Percentiles rank a stretch among this genome's conserved stretches.
phyloP scores from a whole-genome alignment of 2,888 invertebrate species.

The Euclidia mi region DNA sequence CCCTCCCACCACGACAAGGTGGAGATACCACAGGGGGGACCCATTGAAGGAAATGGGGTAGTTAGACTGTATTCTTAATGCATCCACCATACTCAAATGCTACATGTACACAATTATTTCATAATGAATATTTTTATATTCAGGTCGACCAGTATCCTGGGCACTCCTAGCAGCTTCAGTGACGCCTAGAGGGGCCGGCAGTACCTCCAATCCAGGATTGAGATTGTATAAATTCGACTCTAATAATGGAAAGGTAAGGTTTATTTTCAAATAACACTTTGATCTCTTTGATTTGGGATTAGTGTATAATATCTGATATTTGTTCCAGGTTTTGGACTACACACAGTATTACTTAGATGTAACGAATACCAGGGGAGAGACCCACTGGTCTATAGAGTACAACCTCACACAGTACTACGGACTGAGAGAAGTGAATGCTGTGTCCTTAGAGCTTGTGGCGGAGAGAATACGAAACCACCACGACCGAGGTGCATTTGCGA shows the following conservation, averaged over 20 bases:
- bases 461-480: constrained; percentile 93
- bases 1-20: no score
- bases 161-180: constrained; percentile 97
- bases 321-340: constrained; percentile 94
- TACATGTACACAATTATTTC: background rate
- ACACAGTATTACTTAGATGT: constrained; percentile 97
- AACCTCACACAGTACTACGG: constrained; percentile 96
- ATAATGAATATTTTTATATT: constrained; percentile 35
- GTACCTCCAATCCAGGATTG: constrained; percentile 96
- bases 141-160: constrained; percentile 96
- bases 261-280: background rate
- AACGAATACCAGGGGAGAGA: constrained; percentile 91
- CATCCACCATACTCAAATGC: no score
- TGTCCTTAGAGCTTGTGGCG: constrained; percentile 94
- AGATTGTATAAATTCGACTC: constrained; percentile 97
- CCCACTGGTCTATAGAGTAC: constrained; percentile 96
- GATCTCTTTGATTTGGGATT: background rate
- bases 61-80: no score
- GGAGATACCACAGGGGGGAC: no score
- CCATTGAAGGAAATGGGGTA: no score
- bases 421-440: constrained; percentile 94
- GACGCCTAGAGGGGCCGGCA: constrained; percentile 95
- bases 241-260: constrained; percentile 94
- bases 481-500: constrained; percentile 92
- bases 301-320: constrained; percentile 15